Evolutionary conservation across 2,797 vertebrate species (phyloP).

Genomic region (Thamnophis elegans): DNA sequence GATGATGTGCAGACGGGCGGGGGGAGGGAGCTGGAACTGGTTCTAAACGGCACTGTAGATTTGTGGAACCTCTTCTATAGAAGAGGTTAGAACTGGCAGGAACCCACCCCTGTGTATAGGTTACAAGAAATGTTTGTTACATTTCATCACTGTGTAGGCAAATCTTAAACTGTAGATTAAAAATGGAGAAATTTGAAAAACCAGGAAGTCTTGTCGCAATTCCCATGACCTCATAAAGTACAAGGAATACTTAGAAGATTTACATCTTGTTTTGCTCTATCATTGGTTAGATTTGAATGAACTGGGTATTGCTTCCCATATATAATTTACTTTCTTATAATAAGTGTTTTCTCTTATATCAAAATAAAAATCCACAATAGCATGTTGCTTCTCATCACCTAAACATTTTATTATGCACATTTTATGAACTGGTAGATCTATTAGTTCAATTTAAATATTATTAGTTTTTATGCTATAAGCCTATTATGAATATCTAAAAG

Average conservation of each 20-base stretch:
- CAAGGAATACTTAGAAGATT: neutral
- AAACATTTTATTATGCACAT: neutral
- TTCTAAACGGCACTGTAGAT: too few species aligned
- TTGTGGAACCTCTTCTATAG: too few species aligned
- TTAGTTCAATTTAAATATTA: conserved; percentile 10
- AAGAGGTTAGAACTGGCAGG: too few species aligned
- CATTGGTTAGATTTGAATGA: neutral
- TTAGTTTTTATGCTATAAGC: neutral
- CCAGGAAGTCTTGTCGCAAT: conserved; percentile 61
- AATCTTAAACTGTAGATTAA: conserved; percentile 34
- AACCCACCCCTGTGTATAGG: too few species aligned
- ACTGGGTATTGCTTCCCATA: neutral
- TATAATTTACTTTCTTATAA: neutral
- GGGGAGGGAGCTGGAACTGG: too few species aligned
- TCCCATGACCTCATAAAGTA: conserved; percentile 33
- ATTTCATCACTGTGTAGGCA: neutral
- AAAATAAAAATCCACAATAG: conserved; percentile 11
- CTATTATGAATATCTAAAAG: conserved; percentile 21
- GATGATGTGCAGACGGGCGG: too few species aligned
- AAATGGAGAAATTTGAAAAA: conserved; percentile 51
- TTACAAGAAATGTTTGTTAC: neutral
- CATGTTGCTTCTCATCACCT: neutral
- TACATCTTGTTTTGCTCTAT: neutral
- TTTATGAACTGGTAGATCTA: neutral
- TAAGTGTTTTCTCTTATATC: neutral